Evolutionary conservation across 2,113 vertebrate genomes (phyloP).

Genomic region (Hemicordylus capensis): DNA sequence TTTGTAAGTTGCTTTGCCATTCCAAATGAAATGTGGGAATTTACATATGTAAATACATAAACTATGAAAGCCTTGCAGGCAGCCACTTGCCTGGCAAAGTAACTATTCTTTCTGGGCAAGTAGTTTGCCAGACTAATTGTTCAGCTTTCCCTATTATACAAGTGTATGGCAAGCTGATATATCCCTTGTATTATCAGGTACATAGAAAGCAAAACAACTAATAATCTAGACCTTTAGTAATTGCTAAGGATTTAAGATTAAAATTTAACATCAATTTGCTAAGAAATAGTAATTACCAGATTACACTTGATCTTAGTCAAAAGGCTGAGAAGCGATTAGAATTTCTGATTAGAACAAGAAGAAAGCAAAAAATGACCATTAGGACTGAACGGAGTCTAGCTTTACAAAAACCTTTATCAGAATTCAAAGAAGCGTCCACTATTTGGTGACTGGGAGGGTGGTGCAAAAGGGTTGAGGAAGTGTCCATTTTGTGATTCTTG

Average conservation of each 20-base stretch:
- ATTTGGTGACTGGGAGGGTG: not conserved
- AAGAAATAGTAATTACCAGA: not conserved
- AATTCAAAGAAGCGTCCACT: not conserved
- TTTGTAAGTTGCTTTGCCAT: no score
- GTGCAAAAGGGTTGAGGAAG: not conserved
- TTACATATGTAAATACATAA: no score
- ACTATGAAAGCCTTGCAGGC: not conserved
- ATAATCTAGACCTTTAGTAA: not conserved
- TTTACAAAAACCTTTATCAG: not conserved
- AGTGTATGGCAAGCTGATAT: not conserved
- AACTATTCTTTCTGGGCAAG: not conserved
- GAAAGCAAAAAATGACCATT: not conserved
- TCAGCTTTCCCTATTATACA: not conserved
- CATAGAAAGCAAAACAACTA: not conserved
- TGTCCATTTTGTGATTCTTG: not conserved
- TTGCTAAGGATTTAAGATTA: not conserved
- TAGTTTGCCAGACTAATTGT: not conserved
- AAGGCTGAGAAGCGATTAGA: not conserved
- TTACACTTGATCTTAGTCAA: not conserved
- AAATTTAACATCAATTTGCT: not conserved
- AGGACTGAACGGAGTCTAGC: not conserved
- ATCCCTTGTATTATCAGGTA: not conserved
- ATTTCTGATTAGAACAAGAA: not conserved
- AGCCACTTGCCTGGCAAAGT: not conserved
- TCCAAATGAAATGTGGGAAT: no score